A percentile compares a stretch with the other conserved stretches of the same genome.
Conservation (phyloP, 1,140 invertebrate species). For the Archivesica marissinica region DNA sequence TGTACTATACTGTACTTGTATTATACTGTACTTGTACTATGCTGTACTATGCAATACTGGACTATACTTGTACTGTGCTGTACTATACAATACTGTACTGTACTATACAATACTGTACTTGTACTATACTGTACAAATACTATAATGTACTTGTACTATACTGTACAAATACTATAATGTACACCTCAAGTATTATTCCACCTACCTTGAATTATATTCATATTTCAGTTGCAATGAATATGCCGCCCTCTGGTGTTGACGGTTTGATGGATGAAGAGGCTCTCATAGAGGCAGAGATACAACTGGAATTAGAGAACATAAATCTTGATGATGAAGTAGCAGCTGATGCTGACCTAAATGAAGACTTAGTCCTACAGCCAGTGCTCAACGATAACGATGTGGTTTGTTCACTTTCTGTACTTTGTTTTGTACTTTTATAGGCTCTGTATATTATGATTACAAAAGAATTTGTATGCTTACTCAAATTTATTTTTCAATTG, state of each 20-base stretch:
- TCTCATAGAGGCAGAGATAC: conserved; percentile 71
- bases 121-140: too few species aligned
- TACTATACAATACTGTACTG: too few species aligned
- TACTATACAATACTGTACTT: too few species aligned
- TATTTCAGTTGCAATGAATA: conserved; percentile 59
- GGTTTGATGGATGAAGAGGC: conserved; percentile 71
- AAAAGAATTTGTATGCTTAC: neutral
- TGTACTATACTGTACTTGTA: too few species aligned
- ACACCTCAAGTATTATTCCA: too few species aligned
- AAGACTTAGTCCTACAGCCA: conserved; percentile 19
- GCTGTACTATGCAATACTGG: too few species aligned
- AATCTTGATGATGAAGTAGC: conserved; percentile 65
- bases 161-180: too few species aligned
- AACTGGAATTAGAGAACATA: conserved; percentile 66
- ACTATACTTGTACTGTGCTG: too few species aligned
- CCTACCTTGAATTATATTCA: too few species aligned
- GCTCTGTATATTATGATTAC: too few species aligned
- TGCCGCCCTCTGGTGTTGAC: conserved; percentile 70
- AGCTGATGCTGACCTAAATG: conserved; percentile 19
- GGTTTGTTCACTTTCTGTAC: neutral
- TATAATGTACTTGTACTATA: too few species aligned
- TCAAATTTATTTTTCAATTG: conserved; percentile 4
- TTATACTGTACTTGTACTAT: too few species aligned
- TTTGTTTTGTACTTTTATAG: neutral
- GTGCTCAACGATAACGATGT: conserved; percentile 22